Percentiles rank a stretch among this genome's conserved stretches.
Evolutionary conservation across 1,140 invertebrate species (phyloP).

Genomic region (Procambarus clarkii): DNA sequence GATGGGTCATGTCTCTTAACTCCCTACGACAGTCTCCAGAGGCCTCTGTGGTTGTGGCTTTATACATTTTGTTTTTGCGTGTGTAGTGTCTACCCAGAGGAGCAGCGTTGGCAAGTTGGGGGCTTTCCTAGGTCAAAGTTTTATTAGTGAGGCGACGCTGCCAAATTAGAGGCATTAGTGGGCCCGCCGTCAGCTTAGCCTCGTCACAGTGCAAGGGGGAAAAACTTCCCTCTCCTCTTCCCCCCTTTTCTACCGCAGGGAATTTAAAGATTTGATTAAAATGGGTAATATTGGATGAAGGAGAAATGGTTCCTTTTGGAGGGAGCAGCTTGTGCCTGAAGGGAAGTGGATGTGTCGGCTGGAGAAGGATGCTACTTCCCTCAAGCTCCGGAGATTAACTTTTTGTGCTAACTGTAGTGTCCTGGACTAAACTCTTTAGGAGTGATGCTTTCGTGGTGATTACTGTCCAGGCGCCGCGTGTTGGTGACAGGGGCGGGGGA

Average conservation of each 20-base stretch:
- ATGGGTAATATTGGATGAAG: constrained; percentile 17
- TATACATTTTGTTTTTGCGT: background rate
- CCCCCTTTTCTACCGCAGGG: background rate
- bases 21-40: background rate
- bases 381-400: constrained; percentile 41
- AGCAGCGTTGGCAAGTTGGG: constrained; percentile 21
- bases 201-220: constrained; percentile 19
- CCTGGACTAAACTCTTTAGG: constrained; percentile 22
- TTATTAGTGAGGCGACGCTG: constrained; percentile 30
- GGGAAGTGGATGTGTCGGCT: constrained; percentile 20
- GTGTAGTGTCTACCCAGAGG: constrained; percentile 16
- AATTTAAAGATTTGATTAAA: constrained; percentile 52
- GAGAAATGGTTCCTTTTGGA: background rate
- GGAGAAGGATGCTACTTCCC: background rate
- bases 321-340: background rate
- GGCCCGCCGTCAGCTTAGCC: constrained; percentile 45
- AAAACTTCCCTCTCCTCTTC: background rate
- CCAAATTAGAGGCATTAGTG: constrained; percentile 59
- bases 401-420: constrained; percentile 8
- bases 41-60: background rate
- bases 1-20: too few species aligned
- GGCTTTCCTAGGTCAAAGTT: constrained; percentile 32
- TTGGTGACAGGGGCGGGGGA: background rate
- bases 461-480: background rate
- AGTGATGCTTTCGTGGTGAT: constrained; percentile 45